A percentile compares a stretch with the other conserved stretches of the same genome.
Evolutionary conservation across 2,888 invertebrate genomes (phyloP).

Genomic region (Eurytoma adleriae): DNA sequence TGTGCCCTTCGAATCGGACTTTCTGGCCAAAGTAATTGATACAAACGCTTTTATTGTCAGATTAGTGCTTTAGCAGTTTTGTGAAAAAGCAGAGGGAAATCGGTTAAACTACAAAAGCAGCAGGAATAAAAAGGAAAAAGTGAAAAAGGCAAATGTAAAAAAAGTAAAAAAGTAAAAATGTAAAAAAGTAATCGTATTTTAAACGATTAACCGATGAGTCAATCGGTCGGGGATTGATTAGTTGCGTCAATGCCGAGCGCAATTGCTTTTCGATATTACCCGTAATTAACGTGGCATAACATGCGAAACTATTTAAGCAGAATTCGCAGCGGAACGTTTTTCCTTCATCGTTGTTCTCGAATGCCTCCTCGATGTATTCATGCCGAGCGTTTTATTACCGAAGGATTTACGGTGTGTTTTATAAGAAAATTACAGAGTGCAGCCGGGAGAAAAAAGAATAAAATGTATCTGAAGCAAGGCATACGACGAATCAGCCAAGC

Average conservation of each 20-base stretch:
- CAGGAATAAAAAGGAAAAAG: too few species aligned
- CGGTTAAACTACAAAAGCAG: too few species aligned
- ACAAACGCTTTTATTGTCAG: too few species aligned
- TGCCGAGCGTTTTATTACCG: conserved; percentile 38
- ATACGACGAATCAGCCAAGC: too few species aligned
- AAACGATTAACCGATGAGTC: neutral
- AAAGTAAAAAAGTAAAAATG: neutral
- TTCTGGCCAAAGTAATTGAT: too few species aligned
- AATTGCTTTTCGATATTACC: conserved; percentile 52
- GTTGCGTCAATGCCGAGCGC: conserved; percentile 45
- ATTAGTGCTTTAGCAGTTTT: too few species aligned
- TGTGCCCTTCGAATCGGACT: too few species aligned
- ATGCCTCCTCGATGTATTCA: conserved; percentile 30
- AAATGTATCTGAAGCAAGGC: conserved; percentile 14
- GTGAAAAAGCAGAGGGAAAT: too few species aligned
- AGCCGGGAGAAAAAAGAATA: conserved; percentile 20
- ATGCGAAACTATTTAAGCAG: conserved; percentile 46
- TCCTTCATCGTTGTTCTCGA: conserved; percentile 1
- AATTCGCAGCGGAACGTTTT: conserved; percentile 34
- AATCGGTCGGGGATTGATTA: conserved; percentile 23
- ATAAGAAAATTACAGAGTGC: conserved; percentile 48
- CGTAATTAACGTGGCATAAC: conserved; percentile 48
- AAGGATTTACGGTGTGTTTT: conserved; percentile 45
- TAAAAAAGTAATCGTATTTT: neutral
- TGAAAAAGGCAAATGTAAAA: too few species aligned